Conservation (phyloP, 2,888 invertebrate species). For the Synanthedon tipuliformis region DNA sequence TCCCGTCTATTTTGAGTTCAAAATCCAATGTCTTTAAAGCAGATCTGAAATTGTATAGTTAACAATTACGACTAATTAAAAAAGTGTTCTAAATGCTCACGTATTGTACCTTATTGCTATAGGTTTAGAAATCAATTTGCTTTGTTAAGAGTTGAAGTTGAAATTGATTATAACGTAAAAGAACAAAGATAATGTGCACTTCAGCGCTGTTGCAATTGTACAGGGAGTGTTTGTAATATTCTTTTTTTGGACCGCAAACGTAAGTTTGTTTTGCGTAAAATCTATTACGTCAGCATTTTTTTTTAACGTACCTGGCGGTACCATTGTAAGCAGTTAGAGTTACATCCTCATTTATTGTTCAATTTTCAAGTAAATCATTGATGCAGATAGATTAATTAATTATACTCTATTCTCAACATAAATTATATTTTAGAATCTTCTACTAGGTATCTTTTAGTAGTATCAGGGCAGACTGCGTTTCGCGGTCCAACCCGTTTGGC, state of each 20-base stretch:
- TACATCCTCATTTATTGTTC: neutral
- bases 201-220: neutral
- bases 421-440: no score
- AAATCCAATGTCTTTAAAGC: neutral
- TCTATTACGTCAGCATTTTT: slow-evolving; percentile 23
- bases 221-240: neutral
- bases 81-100: neutral
- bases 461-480: no score
- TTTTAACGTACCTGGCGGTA: slow-evolving; percentile 19
- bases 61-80: neutral
- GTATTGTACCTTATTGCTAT: neutral
- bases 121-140: neutral
- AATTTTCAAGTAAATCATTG: neutral
- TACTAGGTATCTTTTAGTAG: no score
- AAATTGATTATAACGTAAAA: neutral
- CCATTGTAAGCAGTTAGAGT: slow-evolving; percentile 6
- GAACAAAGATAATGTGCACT: neutral
- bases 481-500: no score
- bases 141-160: neutral
- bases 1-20: neutral
- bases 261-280: slow-evolving; percentile 9
- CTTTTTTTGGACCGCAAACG: neutral
- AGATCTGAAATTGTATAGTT: neutral
- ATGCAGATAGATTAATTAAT: neutral
- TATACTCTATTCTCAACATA: no score